Evolutionary conservation across 2,113 vertebrate species (phyloP).

Genomic region (Alouatta palliata): DNA sequence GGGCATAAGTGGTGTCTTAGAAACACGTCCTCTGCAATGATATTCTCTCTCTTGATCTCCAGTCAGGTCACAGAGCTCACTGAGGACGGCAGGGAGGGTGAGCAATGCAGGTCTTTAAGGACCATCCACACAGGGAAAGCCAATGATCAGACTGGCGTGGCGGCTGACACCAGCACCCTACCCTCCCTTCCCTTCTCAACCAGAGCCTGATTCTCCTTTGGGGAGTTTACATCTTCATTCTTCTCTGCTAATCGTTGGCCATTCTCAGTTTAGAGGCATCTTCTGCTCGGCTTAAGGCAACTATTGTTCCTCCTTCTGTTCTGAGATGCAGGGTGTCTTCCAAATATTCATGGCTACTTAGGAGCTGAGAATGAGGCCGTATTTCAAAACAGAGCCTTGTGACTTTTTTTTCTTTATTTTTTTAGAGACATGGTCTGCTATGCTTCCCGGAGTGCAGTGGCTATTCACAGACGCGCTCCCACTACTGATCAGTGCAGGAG

Average conservation of each 20-base stretch:
- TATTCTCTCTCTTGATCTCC: not conserved
- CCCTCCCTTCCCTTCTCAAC: not conserved
- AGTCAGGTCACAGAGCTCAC: not conserved
- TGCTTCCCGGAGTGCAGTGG: no score
- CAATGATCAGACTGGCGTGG: no score
- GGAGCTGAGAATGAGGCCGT: not conserved
- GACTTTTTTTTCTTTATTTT: no score
- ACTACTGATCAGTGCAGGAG: no score
- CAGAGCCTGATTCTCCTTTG: not conserved
- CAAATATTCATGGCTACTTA: not conserved
- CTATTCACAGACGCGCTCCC: no score
- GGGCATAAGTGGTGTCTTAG: not conserved
- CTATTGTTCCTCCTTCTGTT: not conserved
- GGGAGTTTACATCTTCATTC: not conserved
- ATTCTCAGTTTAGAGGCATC: not conserved
- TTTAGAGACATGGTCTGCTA: no score
- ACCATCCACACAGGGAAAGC: accelerated
- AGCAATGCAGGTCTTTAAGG: no score
- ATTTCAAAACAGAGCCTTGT: not conserved
- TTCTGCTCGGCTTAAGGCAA: not conserved
- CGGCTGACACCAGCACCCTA: not conserved
- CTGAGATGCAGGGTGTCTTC: accelerated
- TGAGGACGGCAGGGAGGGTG: not conserved
- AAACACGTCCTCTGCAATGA: not conserved
- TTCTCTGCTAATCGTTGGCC: not conserved